These are phyloP conservation scores for Aurelia aurita DNA, from an alignment of 30 jellyfish, hydroid and myxozoan species.

Conservation along the genomic window DNA sequence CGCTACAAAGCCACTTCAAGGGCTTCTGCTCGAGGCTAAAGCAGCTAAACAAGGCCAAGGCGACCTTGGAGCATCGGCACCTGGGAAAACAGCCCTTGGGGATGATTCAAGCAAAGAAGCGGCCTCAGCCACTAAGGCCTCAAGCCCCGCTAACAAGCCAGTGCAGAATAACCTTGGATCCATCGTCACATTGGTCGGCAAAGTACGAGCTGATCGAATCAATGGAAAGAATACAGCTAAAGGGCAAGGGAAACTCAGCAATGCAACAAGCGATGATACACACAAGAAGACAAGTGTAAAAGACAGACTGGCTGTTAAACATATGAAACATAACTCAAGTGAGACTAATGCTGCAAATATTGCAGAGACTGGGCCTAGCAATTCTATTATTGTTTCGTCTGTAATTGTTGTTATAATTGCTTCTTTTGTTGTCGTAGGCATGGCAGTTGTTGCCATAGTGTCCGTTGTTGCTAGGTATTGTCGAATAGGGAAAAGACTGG, in stretches of 20 bases:
- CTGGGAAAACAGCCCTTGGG: constrained; percentile 48
- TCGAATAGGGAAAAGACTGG: constrained; percentile 81
- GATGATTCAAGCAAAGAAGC: constrained; percentile 35
- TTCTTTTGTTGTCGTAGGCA: constrained; percentile 95
- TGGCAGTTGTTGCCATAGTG: constrained; percentile 98
- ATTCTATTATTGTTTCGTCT: constrained; percentile 90
- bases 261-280: constrained; percentile 63
- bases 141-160: constrained; percentile 31
- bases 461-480: constrained; percentile 97
- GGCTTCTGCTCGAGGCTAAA: constrained; percentile 65
- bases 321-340: constrained; percentile 76
- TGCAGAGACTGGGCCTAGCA: constrained; percentile 91
- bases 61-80: constrained; percentile 70
- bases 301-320: constrained; percentile 83
- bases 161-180: constrained; percentile 90
- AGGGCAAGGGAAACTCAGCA: constrained; percentile 34
- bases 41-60: constrained; percentile 67
- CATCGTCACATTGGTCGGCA: constrained; percentile 92
- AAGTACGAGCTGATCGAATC: constrained; percentile 82
- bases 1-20: constrained; percentile 93
- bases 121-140: constrained; percentile 24
- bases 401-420: constrained; percentile 91
- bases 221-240: constrained; percentile 67
- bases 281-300: constrained; percentile 84
- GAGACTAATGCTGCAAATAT: constrained; percentile 94